Evolutionary conservation across 2,797 vertebrate species (phyloP).

Genomic region (Podargus strigoides): DNA sequence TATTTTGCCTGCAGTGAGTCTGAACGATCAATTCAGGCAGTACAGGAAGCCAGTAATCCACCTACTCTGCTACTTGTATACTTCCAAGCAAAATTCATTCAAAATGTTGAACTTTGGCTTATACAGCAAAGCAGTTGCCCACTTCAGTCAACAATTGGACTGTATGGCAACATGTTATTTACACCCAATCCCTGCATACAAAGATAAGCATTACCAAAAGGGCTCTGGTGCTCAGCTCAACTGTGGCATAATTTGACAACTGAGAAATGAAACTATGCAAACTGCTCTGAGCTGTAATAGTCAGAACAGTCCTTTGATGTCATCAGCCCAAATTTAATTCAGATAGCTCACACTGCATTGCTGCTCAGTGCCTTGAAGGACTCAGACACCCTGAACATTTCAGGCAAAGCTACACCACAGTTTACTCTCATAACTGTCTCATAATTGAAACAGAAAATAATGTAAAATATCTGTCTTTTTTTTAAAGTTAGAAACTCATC

Average conservation of each 20-base stretch:
- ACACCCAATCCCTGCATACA: neutral
- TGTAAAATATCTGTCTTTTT: no score
- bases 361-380: neutral
- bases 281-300: neutral
- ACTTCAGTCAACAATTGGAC: neutral
- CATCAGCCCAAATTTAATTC: neutral
- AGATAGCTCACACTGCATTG: neutral
- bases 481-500: neutral
- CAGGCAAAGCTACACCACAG: neutral
- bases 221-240: neutral
- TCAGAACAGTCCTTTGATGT: neutral
- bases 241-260: accelerated
- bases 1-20: neutral
- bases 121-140: neutral
- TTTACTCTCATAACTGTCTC: neutral
- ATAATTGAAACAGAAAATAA: neutral
- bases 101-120: neutral
- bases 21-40: neutral
- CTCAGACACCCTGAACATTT: neutral
- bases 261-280: neutral
- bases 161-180: neutral
- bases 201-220: neutral
- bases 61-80: neutral
- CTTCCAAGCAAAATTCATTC: neutral
- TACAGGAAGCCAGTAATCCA: neutral